phyloP scores from a whole-genome alignment of 2,113 vertebrate species.

The Beaufortia kweichowensis region DNA sequence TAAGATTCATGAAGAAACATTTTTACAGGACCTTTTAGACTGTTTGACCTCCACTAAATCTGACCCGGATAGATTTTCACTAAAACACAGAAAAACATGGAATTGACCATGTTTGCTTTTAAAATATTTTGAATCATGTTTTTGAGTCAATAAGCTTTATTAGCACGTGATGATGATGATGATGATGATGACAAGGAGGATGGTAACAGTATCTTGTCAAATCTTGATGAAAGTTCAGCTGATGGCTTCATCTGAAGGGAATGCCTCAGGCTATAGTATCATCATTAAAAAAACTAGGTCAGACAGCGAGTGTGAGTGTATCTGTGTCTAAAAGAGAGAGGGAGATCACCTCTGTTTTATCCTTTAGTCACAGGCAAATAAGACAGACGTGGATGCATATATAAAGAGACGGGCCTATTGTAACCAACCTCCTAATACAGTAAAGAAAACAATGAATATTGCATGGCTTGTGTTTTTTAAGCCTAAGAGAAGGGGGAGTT shows the following conservation, averaged over 20 bases:
- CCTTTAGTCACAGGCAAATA: background rate
- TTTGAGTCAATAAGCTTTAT: background rate
- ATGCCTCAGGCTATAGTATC: conserved; percentile 28
- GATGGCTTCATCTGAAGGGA: conserved; percentile 10
- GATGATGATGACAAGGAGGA: background rate
- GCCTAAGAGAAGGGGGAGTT: conserved; percentile 7
- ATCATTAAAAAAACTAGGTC: conserved; percentile 52
- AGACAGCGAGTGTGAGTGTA: conserved; percentile 9
- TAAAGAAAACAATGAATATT: conserved; percentile 41
- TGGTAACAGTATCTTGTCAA: background rate
- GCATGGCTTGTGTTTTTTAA: conserved; percentile 34
- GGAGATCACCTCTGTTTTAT: conserved; percentile 5
- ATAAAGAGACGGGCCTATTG: conserved; percentile 5
- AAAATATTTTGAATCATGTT: background rate
- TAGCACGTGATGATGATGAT: background rate
- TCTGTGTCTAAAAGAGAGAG: conserved; percentile 6
- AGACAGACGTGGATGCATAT: conserved; percentile 2
- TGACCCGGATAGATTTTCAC: no score
- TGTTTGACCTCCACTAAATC: no score
- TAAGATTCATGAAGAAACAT: no score
- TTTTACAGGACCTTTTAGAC: no score
- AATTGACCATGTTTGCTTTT: no score
- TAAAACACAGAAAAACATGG: no score
- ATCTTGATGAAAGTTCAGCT: background rate
- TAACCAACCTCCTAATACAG: background rate